Conservation (phyloP, 2,113 vertebrate species). For the Coryphaenoides rupestris region DNA sequence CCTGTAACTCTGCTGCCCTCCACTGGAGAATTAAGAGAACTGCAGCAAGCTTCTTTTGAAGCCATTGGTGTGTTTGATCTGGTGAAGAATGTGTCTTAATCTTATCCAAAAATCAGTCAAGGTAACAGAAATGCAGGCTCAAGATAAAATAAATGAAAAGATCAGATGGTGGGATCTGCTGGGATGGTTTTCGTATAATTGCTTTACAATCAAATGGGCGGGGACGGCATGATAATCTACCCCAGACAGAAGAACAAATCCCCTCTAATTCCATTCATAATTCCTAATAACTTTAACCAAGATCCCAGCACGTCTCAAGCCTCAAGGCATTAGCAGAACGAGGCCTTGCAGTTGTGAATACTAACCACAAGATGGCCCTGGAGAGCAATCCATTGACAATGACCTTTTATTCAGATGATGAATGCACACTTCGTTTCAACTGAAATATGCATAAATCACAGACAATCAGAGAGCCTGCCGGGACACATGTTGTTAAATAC, state of each 20-base stretch:
- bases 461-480: slow-evolving; percentile 7
- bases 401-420: slow-evolving; percentile 20
- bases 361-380: slow-evolving; percentile 19
- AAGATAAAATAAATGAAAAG: too few relatives aligned
- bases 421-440: slow-evolving; percentile 8
- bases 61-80: background rate
- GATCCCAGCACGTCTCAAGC: background rate
- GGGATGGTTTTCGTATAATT: background rate
- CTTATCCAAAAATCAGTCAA: background rate
- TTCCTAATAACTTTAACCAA: background rate
- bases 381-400: slow-evolving; percentile 15
- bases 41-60: slow-evolving; percentile 18
- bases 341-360: slow-evolving; percentile 9
- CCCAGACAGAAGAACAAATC: background rate
- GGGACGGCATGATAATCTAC: background rate
- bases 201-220: background rate
- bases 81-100: background rate
- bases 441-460: slow-evolving; percentile 41
- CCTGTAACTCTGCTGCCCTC: slow-evolving; percentile 50
- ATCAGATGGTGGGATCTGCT: background rate
- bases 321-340: background rate
- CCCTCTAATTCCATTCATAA: background rate
- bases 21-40: slow-evolving; percentile 27
- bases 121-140: background rate
- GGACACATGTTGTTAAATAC: slow-evolving; percentile 17